Evolutionary conservation across 2,113 vertebrate species (phyloP).

Genomic region (Lathamus discolor): DNA sequence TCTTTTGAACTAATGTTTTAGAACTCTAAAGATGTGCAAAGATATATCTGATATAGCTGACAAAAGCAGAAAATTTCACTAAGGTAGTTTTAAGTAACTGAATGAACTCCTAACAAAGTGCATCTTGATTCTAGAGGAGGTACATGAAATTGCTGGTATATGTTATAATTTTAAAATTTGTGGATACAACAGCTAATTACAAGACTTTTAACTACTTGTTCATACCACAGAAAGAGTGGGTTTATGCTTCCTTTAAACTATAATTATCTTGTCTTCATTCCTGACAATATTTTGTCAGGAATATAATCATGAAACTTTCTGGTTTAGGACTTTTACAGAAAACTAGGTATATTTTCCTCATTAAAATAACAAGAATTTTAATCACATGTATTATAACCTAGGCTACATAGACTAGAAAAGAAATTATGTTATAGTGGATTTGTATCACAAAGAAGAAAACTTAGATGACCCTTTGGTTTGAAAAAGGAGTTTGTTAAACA

Average conservation of each 20-base stretch:
- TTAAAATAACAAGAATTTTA: slow-evolving; percentile 62
- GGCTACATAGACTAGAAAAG: slow-evolving; percentile 21
- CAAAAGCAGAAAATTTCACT: neutral
- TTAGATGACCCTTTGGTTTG: neutral
- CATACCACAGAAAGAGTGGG: slow-evolving; percentile 50
- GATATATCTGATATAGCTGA: neutral
- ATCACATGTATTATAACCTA: slow-evolving; percentile 51
- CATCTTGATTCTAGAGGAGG: slow-evolving; percentile 1
- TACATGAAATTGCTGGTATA: slow-evolving; percentile 58
- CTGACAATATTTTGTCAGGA: slow-evolving; percentile 75
- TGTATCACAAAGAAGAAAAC: neutral
- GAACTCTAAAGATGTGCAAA: neutral
- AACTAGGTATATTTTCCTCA: slow-evolving; percentile 58
- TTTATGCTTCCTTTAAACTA: slow-evolving; percentile 66
- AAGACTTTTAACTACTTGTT: slow-evolving; percentile 76
- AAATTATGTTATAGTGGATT: neutral
- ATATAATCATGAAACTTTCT: slow-evolving; percentile 55
- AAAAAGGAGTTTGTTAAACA: neutral
- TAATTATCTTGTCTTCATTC: slow-evolving; percentile 79
- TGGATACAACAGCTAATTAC: slow-evolving; percentile 75
- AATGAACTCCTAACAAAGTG: slow-evolving; percentile 3
- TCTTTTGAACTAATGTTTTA: neutral
- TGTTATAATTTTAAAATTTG: slow-evolving; percentile 67
- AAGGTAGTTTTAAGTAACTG: neutral
- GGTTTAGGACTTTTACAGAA: slow-evolving; percentile 42